A percentile compares a stretch with the other conserved stretches of the same genome.
These are phyloP conservation scores for Bugula neritina DNA, from an alignment of 2,888 invertebrate genomes.

Conservation along the genomic window DNA sequence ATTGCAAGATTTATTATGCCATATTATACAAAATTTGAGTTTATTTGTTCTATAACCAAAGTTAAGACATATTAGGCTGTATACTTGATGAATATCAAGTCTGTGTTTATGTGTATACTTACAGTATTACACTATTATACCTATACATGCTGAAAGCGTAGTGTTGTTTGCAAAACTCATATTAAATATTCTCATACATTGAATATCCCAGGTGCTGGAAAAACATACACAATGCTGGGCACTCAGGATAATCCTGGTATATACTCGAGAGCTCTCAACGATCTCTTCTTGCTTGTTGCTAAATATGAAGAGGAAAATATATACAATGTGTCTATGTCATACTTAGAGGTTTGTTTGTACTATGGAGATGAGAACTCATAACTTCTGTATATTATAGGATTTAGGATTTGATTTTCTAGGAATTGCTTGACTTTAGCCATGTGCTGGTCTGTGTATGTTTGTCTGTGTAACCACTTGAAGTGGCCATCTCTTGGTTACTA, in stretches of 20 bases:
- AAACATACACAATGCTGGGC: constrained; percentile 85
- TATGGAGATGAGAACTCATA: neutral
- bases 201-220: constrained; percentile 79
- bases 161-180: neutral
- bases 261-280: constrained; percentile 78
- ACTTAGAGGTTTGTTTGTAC: constrained; percentile 64
- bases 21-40: too few relatives aligned
- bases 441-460: too few relatives aligned
- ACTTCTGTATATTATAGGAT: too few relatives aligned
- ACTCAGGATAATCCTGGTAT: constrained; percentile 66
- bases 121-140: constrained; percentile 2
- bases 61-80: too few relatives aligned
- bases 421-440: too few relatives aligned
- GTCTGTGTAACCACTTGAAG: neutral
- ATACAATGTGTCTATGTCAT: constrained; percentile 68
- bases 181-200: too few relatives aligned
- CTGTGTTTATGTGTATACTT: neutral
- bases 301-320: constrained; percentile 57
- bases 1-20: too few relatives aligned
- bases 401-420: too few relatives aligned
- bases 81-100: too few relatives aligned
- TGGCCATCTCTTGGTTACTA: neutral
- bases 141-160: neutral
- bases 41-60: too few relatives aligned
- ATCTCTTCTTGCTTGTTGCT: constrained; percentile 70